A percentile compares a stretch with the other conserved stretches of the same genome.
These are phyloP conservation scores for Vidua chalybeata DNA, from an alignment of 2,113 vertebrate genomes.

Conservation along the genomic window DNA sequence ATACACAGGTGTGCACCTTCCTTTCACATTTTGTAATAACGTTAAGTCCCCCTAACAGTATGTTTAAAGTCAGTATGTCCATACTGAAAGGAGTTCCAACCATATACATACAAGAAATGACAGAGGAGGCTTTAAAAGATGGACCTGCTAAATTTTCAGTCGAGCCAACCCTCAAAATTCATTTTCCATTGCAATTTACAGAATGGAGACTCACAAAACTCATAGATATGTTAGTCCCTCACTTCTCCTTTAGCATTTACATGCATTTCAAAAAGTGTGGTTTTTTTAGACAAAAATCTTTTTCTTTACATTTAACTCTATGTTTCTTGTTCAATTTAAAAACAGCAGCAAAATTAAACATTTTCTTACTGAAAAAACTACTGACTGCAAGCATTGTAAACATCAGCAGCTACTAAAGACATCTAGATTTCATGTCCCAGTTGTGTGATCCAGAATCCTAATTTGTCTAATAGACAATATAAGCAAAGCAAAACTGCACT, in stretches of 20 bases:
- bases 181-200: neutral
- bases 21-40: accelerated
- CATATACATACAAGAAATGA: neutral
- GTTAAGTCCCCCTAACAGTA: neutral
- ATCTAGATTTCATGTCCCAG: neutral
- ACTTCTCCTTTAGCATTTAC: neutral
- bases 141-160: neutral
- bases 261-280: neutral
- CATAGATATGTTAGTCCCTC: neutral
- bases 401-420: neutral
- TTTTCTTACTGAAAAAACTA: neutral
- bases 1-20: neutral
- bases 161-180: neutral
- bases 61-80: neutral
- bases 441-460: neutral
- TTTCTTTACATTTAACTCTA: neutral
- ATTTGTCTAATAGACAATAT: neutral
- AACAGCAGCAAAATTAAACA: neutral
- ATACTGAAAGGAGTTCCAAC: neutral
- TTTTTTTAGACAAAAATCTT: neutral
- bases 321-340: neutral
- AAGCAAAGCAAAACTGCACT: neutral
- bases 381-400: neutral
- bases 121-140: neutral
- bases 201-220: neutral